Conservation (phyloP, 92 coral and sea anemone species). For the Zoanthus sociatus region DNA sequence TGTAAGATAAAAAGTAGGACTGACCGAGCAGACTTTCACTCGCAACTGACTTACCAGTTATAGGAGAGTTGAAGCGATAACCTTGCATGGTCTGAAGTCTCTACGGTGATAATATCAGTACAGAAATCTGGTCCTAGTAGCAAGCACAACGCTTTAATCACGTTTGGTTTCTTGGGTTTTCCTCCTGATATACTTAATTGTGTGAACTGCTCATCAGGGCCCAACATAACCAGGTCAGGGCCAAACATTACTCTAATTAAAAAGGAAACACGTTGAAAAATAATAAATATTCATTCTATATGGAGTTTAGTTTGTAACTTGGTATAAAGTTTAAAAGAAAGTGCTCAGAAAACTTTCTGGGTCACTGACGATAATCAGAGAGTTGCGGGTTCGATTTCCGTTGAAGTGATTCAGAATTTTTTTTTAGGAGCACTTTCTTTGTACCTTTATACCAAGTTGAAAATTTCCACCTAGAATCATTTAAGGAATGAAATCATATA, state of each 20-base stretch:
- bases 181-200: conserved; percentile 99
- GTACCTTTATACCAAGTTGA: too few species aligned
- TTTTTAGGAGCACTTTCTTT: too few species aligned
- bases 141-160: conserved; percentile 93
- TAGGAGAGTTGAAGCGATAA: conserved; percentile 95
- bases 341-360: too few species aligned
- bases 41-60: conserved; percentile 84
- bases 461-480: too few species aligned
- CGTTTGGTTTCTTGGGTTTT: conserved; percentile 98
- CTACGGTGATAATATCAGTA: conserved; percentile 97
- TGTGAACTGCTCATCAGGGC: conserved; percentile 99
- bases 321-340: too few species aligned
- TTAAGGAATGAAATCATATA: too few species aligned
- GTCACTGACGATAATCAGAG: too few species aligned
- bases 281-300: too few species aligned
- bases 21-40: neutral
- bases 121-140: conserved; percentile 99
- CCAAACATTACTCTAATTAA: conserved; percentile 91
- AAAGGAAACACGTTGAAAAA: neutral
- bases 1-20: too few species aligned
- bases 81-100: conserved; percentile 98
- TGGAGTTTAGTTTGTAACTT: too few species aligned
- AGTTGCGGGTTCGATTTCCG: too few species aligned
- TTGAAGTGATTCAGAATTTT: too few species aligned
- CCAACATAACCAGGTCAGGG: conserved; percentile 97